Conservation (phyloP, 2,113 vertebrate genomes). For the Sceloporus undulatus region DNA sequence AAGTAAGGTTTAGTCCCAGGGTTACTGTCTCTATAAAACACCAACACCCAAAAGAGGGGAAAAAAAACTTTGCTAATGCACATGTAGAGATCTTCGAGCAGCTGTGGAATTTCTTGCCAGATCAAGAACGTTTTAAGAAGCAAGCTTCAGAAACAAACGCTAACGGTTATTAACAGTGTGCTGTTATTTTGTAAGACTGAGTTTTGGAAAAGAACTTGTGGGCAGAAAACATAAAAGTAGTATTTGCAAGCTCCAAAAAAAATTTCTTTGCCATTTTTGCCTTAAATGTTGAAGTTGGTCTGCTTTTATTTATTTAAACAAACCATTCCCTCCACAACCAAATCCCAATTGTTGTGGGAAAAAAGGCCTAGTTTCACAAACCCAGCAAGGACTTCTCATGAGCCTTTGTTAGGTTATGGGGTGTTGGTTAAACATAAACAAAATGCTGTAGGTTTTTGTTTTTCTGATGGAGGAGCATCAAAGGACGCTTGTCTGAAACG, state of each 20-base stretch:
- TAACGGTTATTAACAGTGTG: slow-evolving; percentile 15
- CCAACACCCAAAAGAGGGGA: neutral
- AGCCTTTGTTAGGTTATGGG: slow-evolving; percentile 70
- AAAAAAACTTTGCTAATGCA: slow-evolving; percentile 51
- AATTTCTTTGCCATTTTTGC: neutral
- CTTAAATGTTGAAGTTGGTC: neutral
- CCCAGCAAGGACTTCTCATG: slow-evolving; percentile 74
- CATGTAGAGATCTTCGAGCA: slow-evolving; percentile 59
- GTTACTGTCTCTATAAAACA: neutral
- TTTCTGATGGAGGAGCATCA: slow-evolving; percentile 78
- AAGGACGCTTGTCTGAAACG: too few species aligned
- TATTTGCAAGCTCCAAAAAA: slow-evolving; percentile 33
- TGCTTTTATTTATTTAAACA: neutral
- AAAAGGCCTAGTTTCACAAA: slow-evolving; percentile 33
- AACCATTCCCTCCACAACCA: slow-evolving; percentile 16
- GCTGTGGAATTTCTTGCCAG: slow-evolving; percentile 71
- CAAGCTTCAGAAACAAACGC: slow-evolving; percentile 43
- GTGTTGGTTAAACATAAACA: slow-evolving; percentile 85
- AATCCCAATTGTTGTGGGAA: slow-evolving; percentile 51
- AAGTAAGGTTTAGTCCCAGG: too few species aligned
- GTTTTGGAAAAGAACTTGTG: neutral
- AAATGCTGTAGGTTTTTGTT: slow-evolving; percentile 88
- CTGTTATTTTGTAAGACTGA: slow-evolving; percentile 22
- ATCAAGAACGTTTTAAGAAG: slow-evolving; percentile 60
- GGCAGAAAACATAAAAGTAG: too few species aligned